These are phyloP conservation scores for Sarcophaga bullata DNA, from an alignment of 1,140 invertebrate genomes.

Conservation along the genomic window DNA sequence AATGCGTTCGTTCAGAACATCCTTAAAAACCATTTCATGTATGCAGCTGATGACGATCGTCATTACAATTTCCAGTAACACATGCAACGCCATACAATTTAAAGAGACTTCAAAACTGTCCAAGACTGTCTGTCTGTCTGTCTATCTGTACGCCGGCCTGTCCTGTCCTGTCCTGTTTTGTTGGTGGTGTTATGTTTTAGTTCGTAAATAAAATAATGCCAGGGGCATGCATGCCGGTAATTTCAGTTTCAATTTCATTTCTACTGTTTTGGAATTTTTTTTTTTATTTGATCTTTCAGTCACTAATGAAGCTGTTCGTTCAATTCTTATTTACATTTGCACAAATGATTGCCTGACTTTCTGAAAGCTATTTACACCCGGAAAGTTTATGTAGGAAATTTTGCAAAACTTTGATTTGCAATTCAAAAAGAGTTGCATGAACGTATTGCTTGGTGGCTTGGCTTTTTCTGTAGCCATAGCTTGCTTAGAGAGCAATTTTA, in stretches of 20 bases:
- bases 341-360: no score
- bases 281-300: conserved; percentile 14
- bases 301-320: conserved; percentile 31
- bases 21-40: neutral
- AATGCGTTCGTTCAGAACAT: neutral
- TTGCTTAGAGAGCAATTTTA: no score
- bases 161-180: no score
- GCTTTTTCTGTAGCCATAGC: no score
- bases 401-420: no score
- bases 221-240: conserved; percentile 34
- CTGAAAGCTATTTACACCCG: no score
- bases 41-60: neutral
- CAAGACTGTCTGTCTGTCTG: neutral
- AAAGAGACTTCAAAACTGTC: neutral
- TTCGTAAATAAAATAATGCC: neutral
- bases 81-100: neutral
- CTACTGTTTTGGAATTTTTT: conserved; percentile 12
- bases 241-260: conserved; percentile 33
- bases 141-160: no score
- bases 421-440: no score
- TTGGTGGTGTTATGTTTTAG: no score
- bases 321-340: conserved; percentile 32
- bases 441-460: no score
- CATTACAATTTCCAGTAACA: neutral
- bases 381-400: no score